phyloP scores from a whole-genome alignment of 2,888 invertebrate genomes.

The Esperia sulphurella region DNA sequence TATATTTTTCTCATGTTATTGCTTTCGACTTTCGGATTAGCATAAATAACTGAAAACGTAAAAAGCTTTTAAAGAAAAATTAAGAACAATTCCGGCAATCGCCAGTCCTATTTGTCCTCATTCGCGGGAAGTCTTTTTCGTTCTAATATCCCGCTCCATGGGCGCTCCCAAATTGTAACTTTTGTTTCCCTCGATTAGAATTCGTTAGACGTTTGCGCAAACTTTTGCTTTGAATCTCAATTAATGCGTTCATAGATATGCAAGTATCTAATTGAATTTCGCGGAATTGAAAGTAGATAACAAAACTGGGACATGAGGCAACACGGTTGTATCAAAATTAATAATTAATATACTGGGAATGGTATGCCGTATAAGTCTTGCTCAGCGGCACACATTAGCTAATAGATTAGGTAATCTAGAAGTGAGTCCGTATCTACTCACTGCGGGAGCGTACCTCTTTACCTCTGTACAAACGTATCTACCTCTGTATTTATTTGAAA shows the following conservation, averaged over 20 bases:
- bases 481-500: no score
- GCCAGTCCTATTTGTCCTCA: constrained; percentile 32
- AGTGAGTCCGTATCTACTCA: no score
- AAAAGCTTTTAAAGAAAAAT: constrained; percentile 53
- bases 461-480: no score
- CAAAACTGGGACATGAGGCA: neutral
- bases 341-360: no score
- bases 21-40: constrained; percentile 48
- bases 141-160: constrained; percentile 11
- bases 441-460: no score
- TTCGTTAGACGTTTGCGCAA: constrained; percentile 18
- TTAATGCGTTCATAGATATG: constrained; percentile 13
- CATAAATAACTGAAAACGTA: constrained; percentile 46
- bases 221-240: constrained; percentile 16
- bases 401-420: neutral
- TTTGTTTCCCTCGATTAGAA: constrained; percentile 24
- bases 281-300: neutral
- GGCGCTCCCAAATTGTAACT: constrained; percentile 21
- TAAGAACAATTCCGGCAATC: constrained; percentile 40
- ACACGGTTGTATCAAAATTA: neutral
- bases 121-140: constrained; percentile 27
- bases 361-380: no score
- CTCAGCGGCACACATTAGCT: neutral
- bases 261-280: constrained; percentile 6
- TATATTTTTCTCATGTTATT: constrained; percentile 50